Evolutionary conservation across 2,888 invertebrate genomes (phyloP), one percentile per base, ranked within the genome.

Genomic region (Drosophila tanythrix): DNA sequence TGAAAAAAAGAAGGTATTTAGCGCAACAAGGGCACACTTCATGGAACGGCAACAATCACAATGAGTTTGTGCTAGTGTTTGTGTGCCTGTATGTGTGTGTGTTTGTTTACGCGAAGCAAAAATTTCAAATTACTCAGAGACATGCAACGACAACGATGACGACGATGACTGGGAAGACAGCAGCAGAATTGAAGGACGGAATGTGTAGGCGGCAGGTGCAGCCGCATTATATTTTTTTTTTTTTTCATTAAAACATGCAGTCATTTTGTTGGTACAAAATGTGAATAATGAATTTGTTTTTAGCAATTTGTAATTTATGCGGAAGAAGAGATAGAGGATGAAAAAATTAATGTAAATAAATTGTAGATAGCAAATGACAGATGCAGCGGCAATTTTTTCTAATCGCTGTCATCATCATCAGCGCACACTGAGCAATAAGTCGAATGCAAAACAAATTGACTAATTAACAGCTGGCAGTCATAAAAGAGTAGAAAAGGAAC

Each of bases 71-170:
- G 27, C 10, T 15, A 27, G 50, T 29, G 36, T 15, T 18, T 36
- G 18, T 36, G 25, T 25, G 36, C 36, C 10, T 27, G 15, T 10
- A n/a, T 50, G 29, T 29, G 29, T 29, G 13, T 38, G 35, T 27
- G 53, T 58, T 79, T 62, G 38, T 62, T 61, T 55, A 63, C 51
- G 66, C 53, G 58, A 55, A 64, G 51, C 66, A 50, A 53, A 63
- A 64, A 81, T 81, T 82, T 81, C 60, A 82, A 89, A 88, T 83
- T 76, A 73, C 67, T 63, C 51, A 52, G 58, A 69, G 69, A 80
- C 90, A 88, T 83, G 90, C 90, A 85, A 89, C 60, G 60, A 46
- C 46, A 62, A 46, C 40, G 38, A 75, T 36, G 56, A 59, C 35
- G 58, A 38, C 60, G 48, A 40, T 40, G 53, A 55, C 46, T 51